Conservation (phyloP, 2,113 vertebrate species). For the Actinemys pallida region DNA sequence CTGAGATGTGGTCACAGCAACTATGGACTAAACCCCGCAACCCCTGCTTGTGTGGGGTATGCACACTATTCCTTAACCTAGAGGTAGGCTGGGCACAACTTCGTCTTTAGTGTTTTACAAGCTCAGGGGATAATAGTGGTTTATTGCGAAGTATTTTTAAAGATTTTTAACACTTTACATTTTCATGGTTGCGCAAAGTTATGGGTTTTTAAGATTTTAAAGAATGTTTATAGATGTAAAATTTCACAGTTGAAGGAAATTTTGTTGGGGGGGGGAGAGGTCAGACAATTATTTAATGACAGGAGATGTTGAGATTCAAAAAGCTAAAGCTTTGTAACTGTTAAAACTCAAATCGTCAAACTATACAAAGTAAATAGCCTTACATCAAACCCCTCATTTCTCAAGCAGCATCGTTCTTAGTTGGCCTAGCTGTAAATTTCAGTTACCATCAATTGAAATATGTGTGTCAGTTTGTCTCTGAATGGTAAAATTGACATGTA, state of each 20-base stretch:
- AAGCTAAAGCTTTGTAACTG: background rate
- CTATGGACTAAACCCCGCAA: background rate
- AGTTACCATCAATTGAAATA: background rate
- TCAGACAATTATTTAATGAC: background rate
- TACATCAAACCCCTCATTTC: background rate
- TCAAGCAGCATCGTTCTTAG: background rate
- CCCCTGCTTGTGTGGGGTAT: fast-evolving
- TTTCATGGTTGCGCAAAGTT: background rate
- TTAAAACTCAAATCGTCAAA: background rate
- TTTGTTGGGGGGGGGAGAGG: too few species aligned
- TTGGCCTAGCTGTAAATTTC: background rate
- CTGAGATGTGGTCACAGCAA: background rate
- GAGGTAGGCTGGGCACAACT: background rate
- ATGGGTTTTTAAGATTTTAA: background rate
- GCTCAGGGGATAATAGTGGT: background rate
- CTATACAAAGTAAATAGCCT: background rate
- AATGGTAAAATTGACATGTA: background rate
- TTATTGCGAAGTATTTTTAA: background rate
- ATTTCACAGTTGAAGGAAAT: background rate
- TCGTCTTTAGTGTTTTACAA: background rate
- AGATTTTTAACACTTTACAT: background rate
- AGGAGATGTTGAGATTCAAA: background rate
- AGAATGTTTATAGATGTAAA: background rate
- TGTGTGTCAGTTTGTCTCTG: background rate
- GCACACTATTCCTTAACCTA: background rate